Conservation (phyloP, 2,888 invertebrate species). For the Protula sp. region DNA sequence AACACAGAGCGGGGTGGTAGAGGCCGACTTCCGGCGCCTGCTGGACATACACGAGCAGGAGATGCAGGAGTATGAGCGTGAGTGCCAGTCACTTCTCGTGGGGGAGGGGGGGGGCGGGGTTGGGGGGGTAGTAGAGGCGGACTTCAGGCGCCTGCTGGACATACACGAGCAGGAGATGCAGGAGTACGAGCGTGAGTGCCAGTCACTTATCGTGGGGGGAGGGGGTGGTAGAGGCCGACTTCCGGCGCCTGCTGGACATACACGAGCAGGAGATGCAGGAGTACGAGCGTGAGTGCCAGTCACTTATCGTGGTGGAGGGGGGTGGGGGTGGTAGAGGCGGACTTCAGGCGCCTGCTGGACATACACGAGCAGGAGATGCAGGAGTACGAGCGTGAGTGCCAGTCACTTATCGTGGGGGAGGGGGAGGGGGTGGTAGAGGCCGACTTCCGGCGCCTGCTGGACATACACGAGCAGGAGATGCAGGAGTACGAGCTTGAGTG, state of each 20-base stretch:
- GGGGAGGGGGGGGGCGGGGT: too few species aligned
- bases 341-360: conserved; percentile 29
- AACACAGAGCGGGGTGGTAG: background rate
- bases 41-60: conserved; percentile 18
- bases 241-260: conserved; percentile 26
- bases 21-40: conserved; percentile 29
- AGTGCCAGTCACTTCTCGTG: too few species aligned
- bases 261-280: conserved; percentile 11
- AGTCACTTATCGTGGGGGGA: too few species aligned
- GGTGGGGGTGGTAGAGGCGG: conserved; percentile 11
- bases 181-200: too few species aligned
- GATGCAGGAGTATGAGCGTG: too few species aligned
- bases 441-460: conserved; percentile 30
- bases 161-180: too few species aligned
- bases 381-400: background rate
- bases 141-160: too few species aligned
- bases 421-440: conserved; percentile 8
- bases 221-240: conserved; percentile 21
- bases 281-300: too few species aligned
- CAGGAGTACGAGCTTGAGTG: too few species aligned
- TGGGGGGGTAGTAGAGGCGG: too few species aligned
- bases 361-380: conserved; percentile 12
- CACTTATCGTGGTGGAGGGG: too few species aligned
- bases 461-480: conserved; percentile 11
- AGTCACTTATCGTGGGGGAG: too few species aligned